Percentiles rank a stretch among this genome's conserved stretches.
Conservation (phyloP, 2,113 vertebrate species). For the Odobenus rosmarus region DNA sequence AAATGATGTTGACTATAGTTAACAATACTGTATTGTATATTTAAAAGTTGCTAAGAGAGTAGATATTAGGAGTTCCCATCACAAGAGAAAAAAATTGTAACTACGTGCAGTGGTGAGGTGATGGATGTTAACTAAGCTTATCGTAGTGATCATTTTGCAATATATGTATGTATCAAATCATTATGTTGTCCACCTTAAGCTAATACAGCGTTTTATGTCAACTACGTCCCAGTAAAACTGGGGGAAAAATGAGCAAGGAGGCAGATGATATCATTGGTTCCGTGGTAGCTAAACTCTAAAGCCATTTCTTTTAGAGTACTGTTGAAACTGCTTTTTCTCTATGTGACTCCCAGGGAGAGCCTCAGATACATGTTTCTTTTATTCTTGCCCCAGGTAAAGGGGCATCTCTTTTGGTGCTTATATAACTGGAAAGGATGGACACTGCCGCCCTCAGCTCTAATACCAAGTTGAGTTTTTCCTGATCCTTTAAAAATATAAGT, state of each 20-base stretch:
- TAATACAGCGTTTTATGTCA: not conserved
- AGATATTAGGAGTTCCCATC: not conserved
- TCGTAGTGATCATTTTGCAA: not conserved
- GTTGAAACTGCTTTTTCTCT: not conserved
- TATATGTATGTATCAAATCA: not conserved
- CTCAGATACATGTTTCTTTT: not conserved
- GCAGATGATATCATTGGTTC: fast-evolving
- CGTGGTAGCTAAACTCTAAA: not conserved
- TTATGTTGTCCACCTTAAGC: not conserved
- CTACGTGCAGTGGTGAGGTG: not conserved
- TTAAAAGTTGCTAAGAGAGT: not conserved
- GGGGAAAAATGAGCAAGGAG: not conserved
- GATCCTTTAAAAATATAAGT: not conserved
- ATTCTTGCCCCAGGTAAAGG: not conserved
- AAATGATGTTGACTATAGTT: not conserved
- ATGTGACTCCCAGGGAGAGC: not conserved
- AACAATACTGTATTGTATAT: not conserved
- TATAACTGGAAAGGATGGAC: not conserved
- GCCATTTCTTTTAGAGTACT: not conserved
- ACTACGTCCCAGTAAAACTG: not conserved
- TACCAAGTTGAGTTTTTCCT: not conserved
- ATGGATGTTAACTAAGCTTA: not conserved
- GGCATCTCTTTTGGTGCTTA: not conserved
- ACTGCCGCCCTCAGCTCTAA: not conserved
- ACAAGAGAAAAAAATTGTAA: not conserved